A percentile compares a stretch with the other conserved stretches of the same genome.
Evolutionary conservation across 2,113 vertebrate species (phyloP).

Genomic region (Macquaria ambigua): DNA sequence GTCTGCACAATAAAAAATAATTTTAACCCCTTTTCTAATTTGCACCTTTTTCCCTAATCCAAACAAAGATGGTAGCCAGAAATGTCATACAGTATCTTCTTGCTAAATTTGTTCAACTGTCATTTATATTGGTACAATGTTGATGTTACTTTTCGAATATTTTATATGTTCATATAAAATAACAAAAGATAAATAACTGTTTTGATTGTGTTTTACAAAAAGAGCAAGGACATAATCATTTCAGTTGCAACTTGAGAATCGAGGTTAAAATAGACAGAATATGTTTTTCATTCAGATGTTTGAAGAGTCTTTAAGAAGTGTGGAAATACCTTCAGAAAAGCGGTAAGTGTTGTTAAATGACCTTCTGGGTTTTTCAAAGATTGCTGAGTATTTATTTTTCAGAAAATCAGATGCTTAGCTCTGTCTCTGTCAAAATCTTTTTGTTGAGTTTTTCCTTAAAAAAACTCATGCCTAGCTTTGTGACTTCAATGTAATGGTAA

Average conservation of each 20-base stretch:
- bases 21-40: neutral
- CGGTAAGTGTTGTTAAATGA: neutral
- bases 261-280: neutral
- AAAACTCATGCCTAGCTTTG: neutral
- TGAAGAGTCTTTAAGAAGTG: neutral
- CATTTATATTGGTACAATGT: neutral
- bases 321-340: neutral
- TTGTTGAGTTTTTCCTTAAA: neutral
- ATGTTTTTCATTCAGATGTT: neutral
- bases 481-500: conserved; percentile 23
- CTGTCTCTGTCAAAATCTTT: neutral
- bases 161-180: neutral
- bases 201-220: neutral
- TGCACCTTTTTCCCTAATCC: neutral
- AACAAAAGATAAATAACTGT: neutral
- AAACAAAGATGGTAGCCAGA: neutral
- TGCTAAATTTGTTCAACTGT: neutral
- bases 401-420: neutral
- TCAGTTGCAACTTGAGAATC: neutral
- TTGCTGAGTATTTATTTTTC: neutral
- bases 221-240: too few relatives aligned
- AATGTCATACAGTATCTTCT: neutral
- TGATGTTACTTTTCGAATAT: neutral
- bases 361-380: neutral
- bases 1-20: too few relatives aligned